These are phyloP conservation scores for Lycocorax pyrrhopterus DNA, from an alignment of 2,113 vertebrate species.

Conservation along the genomic window DNA sequence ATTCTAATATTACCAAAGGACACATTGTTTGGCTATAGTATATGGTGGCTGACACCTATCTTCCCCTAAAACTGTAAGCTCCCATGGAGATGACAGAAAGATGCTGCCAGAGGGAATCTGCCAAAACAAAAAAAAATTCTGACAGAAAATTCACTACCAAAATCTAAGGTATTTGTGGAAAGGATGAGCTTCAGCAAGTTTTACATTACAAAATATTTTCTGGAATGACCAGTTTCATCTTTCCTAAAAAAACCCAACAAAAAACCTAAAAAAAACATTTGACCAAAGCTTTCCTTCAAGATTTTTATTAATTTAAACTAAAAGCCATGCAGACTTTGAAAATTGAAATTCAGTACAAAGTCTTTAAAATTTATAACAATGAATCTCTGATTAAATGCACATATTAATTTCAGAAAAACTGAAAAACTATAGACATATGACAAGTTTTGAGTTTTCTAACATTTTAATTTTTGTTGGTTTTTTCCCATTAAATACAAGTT, in stretches of 20 bases:
- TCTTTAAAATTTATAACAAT: neutral
- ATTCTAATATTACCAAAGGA: neutral
- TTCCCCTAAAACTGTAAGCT: neutral
- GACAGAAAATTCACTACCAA: neutral
- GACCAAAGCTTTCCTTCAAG: neutral
- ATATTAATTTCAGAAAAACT: neutral
- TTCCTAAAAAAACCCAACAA: neutral
- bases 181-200: neutral
- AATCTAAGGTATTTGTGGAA: neutral
- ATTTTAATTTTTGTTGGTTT: neutral
- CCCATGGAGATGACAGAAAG: neutral
- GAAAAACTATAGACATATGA: neutral
- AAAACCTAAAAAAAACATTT: neutral
- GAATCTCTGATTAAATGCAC: neutral
- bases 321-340: neutral
- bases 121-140: neutral
- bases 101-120: neutral
- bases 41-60: neutral
- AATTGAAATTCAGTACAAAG: neutral
- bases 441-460: neutral
- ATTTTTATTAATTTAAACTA: neutral
- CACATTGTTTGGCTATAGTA: neutral
- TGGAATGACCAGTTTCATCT: neutral
- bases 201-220: neutral
- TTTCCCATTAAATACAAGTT: neutral